Evolutionary conservation across 2,888 invertebrate genomes (phyloP), one percentile per base, ranked within the genome.

Genomic region (Enchytraeus crypticus): DNA sequence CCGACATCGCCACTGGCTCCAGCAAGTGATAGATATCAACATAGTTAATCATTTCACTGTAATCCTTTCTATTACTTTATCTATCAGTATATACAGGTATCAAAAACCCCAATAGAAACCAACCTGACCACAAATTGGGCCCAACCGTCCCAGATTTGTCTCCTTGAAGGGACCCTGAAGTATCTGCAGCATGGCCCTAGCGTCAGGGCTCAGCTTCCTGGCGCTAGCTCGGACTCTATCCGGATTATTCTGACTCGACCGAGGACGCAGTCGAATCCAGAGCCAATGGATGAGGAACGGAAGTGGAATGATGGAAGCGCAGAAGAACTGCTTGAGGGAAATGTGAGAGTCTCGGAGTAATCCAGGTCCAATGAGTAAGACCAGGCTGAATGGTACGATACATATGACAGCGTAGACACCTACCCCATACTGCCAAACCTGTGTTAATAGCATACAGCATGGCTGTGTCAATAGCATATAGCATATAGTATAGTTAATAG

Each of bases 141-240:
- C 68, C 26, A 68, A 55, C 5, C 43, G 45, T 14, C 51, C 51
- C 21, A 46, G 53, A 38, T 59, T 46, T n/a, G 56, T 32, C 46
- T 65, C 65, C 49, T 67, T 67, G 62, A 67, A 68, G 23, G 68
- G 68, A 23, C 67, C 62, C 53, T 68, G 68, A 5, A 68, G 61
- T 5, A 68, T 69, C 32, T 63, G 64, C 21, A 64, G 56, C 30
- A 68, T 64, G 26, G 68, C 64, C 34, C 58, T 46, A 5, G 67
- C 49, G 23, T 65, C 64, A 1, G 59, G 32, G 0, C 61, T 51
- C 51, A 64, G 51, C 18, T 46, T 51, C n/a, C 26, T 30, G 53
- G n/a, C n/a, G n/a, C n/a, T n/a, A 38, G 18, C 38, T 14, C 11
- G 11, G 11, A 38, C 18, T 38, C 38, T 8, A 38, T 8, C 11